Evolutionary conservation across 2,888 invertebrate species (phyloP).

Genomic region (Caenorhabditis sp.): DNA sequence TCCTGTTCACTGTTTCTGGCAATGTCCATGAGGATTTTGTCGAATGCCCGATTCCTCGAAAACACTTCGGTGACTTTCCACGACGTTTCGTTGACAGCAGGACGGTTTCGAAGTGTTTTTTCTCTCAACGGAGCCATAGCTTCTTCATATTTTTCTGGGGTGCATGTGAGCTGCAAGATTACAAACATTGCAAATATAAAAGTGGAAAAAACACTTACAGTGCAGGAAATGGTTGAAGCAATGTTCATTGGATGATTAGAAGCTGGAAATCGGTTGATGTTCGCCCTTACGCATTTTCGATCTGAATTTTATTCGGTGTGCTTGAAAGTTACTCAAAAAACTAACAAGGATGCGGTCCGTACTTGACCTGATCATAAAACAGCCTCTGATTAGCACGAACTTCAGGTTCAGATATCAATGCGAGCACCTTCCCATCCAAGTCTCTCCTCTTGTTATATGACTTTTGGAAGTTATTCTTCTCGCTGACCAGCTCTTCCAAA

Average conservation of each 20-base stretch:
- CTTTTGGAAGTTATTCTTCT: constrained; percentile 63
- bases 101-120: constrained; percentile 51
- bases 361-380: constrained; percentile 64
- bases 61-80: constrained; percentile 68
- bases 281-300: constrained; percentile 47
- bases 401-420: constrained; percentile 21
- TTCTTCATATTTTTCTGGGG: constrained; percentile 54
- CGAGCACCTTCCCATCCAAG: constrained; percentile 35
- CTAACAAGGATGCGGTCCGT: constrained; percentile 67
- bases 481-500: constrained; percentile 62
- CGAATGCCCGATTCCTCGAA: constrained; percentile 63
- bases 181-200: neutral
- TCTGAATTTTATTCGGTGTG: constrained; percentile 33
- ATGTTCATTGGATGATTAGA: constrained; percentile 56
- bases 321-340: neutral
- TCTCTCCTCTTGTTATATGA: constrained; percentile 49
- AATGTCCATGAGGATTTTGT: constrained; percentile 59
- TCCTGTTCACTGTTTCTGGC: constrained; percentile 32
- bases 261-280: constrained; percentile 58
- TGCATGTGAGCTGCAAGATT: constrained; percentile 13
- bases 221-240: constrained; percentile 46
- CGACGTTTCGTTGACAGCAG: constrained; percentile 60
- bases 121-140: constrained; percentile 37
- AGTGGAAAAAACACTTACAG: constrained; percentile 10
- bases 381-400: constrained; percentile 34